A percentile compares a stretch with the other conserved stretches of the same genome.
Conservation (phyloP, 2,797 vertebrate species). For the Pangasius djambal region DNA sequence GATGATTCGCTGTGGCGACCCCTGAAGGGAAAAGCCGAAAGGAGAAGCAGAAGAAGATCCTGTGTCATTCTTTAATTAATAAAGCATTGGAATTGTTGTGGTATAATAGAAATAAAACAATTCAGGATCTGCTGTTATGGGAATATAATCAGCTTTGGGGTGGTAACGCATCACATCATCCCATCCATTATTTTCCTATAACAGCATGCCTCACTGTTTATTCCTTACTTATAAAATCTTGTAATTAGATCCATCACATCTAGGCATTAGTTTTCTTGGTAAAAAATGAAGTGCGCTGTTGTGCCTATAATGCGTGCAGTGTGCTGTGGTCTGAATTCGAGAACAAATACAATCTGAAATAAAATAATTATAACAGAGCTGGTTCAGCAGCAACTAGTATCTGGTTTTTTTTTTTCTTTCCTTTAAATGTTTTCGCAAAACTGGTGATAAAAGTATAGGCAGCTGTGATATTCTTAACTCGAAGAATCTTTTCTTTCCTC, state of each 20-base stretch:
- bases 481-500: conserved; percentile 18
- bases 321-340: not conserved
- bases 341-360: not conserved
- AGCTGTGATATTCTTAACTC: too few species aligned
- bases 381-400: not conserved
- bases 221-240: too few species aligned
- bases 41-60: not conserved
- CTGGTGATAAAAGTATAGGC: not conserved
- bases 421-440: not conserved
- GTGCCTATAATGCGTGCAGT: not conserved
- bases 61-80: not conserved
- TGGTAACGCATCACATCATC: not conserved
- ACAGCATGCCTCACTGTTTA: too few species aligned
- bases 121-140: not conserved
- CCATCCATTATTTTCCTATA: too few species aligned
- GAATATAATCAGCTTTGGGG: not conserved
- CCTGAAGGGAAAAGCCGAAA: too few species aligned
- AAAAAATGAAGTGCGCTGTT: not conserved
- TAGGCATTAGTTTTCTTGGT: not conserved
- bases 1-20: too few species aligned
- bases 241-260: not conserved
- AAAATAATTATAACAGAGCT: not conserved
- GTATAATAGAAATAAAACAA: not conserved
- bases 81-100: not conserved
- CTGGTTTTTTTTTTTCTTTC: too few species aligned